These are phyloP conservation scores for Spatulosminthurus flaviceps DNA, from an alignment of 2,888 invertebrate species.

Conservation along the genomic window DNA sequence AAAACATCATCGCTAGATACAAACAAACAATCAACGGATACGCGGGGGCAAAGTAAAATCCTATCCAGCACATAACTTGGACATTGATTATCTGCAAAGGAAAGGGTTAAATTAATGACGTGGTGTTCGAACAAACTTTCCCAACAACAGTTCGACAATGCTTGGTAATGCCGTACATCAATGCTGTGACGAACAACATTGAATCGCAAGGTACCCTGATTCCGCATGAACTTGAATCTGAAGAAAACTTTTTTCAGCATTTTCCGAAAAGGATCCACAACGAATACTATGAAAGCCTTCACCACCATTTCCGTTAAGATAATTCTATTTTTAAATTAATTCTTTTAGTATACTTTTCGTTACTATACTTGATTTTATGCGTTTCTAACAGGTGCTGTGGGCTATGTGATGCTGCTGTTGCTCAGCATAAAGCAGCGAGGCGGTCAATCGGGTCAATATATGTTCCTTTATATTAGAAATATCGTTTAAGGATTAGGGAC, in stretches of 20 bases:
- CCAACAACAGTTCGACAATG: too few relatives aligned
- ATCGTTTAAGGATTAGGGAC: too few relatives aligned
- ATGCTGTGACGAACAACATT: conserved; percentile 23
- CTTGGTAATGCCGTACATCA: conserved; percentile 15
- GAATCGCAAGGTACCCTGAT: conserved; percentile 4
- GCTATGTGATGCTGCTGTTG: too few relatives aligned
- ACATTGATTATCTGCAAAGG: conserved; percentile 24
- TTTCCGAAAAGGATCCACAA: conserved; percentile 12
- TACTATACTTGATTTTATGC: too few relatives aligned
- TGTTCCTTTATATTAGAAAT: too few relatives aligned
- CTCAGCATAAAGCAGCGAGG: too few relatives aligned
- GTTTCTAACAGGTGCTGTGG: too few relatives aligned
- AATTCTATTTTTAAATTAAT: neutral
- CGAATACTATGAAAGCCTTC: neutral
- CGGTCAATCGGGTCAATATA: too few relatives aligned
- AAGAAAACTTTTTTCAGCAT: neutral
- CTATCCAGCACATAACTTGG: conserved; percentile 27
- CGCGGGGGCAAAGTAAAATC: conserved; percentile 24
- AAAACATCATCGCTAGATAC: neutral
- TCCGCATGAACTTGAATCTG: neutral
- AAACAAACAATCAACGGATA: neutral
- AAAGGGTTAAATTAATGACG: too few relatives aligned
- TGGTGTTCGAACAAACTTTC: too few relatives aligned
- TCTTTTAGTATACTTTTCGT: neutral
- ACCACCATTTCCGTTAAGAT: neutral